Percentiles rank a stretch among this genome's conserved stretches.
phyloP scores from a whole-genome alignment of 2,888 invertebrate genomes.

The Aphodius granarius region DNA sequence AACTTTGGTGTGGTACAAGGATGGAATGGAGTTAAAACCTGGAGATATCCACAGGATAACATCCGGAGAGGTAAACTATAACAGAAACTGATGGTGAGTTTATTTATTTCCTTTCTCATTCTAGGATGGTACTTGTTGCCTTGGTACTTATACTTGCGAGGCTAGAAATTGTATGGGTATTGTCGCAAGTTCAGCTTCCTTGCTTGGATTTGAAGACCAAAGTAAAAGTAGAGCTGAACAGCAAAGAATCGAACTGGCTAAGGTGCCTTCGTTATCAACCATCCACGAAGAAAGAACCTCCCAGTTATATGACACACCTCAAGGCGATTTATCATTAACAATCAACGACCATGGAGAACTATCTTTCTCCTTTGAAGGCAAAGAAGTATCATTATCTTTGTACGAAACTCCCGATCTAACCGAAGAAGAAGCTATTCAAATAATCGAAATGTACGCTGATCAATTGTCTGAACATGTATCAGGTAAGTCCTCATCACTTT shows the following conservation, averaged over 20 bases:
- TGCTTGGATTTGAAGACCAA: slow-evolving; percentile 84
- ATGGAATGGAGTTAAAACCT: slow-evolving; percentile 84
- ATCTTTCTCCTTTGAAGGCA: slow-evolving; percentile 89
- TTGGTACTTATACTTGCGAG: slow-evolving; percentile 90
- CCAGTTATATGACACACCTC: slow-evolving; percentile 83
- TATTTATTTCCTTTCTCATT: slow-evolving; percentile 6
- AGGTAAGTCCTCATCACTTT: slow-evolving; percentile 47
- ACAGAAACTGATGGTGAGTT: not conserved
- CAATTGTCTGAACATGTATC: slow-evolving; percentile 86
- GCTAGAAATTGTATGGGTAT: slow-evolving; percentile 91
- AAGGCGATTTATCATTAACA: slow-evolving; percentile 66
- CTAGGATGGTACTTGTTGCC: slow-evolving; percentile 81
- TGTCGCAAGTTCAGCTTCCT: slow-evolving; percentile 84
- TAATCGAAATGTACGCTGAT: slow-evolving; percentile 93
- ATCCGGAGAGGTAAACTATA: slow-evolving; percentile 67
- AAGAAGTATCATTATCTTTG: slow-evolving; percentile 87
- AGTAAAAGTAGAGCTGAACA: slow-evolving; percentile 58
- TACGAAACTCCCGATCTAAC: slow-evolving; percentile 92
- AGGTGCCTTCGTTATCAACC: slow-evolving; percentile 84
- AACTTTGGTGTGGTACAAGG: slow-evolving; percentile 89
- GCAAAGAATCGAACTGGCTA: slow-evolving; percentile 60
- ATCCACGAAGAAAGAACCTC: slow-evolving; percentile 90
- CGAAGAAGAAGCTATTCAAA: slow-evolving; percentile 88
- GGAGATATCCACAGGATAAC: slow-evolving; percentile 91
- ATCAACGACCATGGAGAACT: slow-evolving; percentile 83